Evolutionary conservation across 2,113 vertebrate species (phyloP).

Genomic region (Podilymbus podiceps): DNA sequence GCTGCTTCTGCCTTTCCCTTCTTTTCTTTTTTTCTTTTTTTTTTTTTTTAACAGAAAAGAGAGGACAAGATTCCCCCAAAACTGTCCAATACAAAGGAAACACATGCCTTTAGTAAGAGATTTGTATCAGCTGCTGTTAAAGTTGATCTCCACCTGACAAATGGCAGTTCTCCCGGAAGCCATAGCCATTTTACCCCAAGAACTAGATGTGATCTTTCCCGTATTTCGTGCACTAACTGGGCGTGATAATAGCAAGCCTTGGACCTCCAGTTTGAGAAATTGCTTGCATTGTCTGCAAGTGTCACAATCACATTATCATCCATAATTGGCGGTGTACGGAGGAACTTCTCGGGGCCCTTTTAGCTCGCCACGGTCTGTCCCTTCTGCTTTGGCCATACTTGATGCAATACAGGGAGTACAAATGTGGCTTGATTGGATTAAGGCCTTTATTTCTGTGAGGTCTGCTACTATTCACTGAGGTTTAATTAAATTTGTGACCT

Average conservation of each 20-base stretch:
- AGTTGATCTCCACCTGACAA: not conserved
- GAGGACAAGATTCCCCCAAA: not conserved
- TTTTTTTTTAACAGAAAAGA: not conserved
- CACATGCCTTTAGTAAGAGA: not conserved
- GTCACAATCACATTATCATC: slow-evolving; percentile 57
- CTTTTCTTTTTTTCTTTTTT: not conserved
- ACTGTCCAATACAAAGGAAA: not conserved
- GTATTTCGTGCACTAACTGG: not conserved
- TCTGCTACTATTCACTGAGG: slow-evolving; percentile 57
- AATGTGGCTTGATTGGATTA: slow-evolving; percentile 64
- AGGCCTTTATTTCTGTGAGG: slow-evolving; percentile 63
- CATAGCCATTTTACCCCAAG: not conserved
- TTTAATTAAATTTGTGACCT: slow-evolving; percentile 69
- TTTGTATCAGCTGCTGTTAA: not conserved
- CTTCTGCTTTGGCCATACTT: slow-evolving; percentile 52
- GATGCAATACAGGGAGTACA: slow-evolving; percentile 57
- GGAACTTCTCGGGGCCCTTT: slow-evolving; percentile 55
- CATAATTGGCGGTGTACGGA: not conserved
- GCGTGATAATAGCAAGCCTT: not conserved
- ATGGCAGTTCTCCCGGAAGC: not conserved
- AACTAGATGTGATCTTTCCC: slow-evolving; percentile 7
- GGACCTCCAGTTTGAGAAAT: slow-evolving; percentile 34
- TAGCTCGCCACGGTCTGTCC: slow-evolving; percentile 46
- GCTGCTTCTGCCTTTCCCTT: not conserved
- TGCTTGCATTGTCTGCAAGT: slow-evolving; percentile 18